Evolutionary conservation across 1,140 invertebrate genomes (phyloP).

Genomic region (Meloidogyne floridensis): DNA sequence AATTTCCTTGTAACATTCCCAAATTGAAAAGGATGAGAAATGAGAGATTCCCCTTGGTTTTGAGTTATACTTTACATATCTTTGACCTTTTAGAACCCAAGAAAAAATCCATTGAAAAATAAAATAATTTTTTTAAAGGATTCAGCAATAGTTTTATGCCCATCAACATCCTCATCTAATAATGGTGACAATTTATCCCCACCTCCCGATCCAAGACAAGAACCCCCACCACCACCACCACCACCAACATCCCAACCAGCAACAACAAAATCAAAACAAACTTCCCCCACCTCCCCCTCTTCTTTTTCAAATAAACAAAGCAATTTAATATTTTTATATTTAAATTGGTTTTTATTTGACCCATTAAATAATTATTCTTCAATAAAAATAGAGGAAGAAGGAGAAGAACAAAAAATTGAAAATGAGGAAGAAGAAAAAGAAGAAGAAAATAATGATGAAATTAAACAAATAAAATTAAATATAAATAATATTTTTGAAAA

Average conservation of each 20-base stretch:
- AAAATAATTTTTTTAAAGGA: background rate
- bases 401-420: background rate
- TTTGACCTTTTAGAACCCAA: too few relatives aligned
- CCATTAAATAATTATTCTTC: background rate
- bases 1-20: too few relatives aligned
- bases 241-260: too few relatives aligned
- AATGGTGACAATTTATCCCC: background rate
- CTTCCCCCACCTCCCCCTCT: background rate
- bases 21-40: too few relatives aligned
- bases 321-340: background rate
- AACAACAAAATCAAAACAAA: background rate
- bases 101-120: too few relatives aligned
- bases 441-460: background rate
- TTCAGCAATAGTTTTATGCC: background rate
- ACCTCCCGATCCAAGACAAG: background rate
- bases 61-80: too few relatives aligned
- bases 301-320: background rate
- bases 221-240: too few relatives aligned
- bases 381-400: background rate
- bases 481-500: background rate
- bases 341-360: background rate
- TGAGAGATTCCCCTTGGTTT: too few relatives aligned
- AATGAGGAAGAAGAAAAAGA: too few relatives aligned
- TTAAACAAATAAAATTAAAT: background rate
- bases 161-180: background rate